Evolutionary conservation across 2,797 vertebrate genomes (phyloP).

Genomic region (Poecilia picta): DNA sequence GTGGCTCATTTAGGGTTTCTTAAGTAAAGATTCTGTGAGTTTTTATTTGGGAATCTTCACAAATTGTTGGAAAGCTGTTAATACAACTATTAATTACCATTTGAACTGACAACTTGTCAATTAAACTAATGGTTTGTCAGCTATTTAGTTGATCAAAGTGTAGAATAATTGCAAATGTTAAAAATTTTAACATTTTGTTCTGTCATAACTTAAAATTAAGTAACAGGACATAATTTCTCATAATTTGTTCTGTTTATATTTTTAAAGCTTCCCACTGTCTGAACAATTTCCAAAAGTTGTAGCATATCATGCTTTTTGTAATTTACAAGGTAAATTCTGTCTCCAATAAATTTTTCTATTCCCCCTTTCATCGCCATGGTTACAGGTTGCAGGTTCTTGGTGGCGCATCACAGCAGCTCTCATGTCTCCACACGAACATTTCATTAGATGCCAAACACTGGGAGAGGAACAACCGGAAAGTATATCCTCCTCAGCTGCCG

Average conservation of each 20-base stretch:
- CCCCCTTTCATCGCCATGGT: background rate
- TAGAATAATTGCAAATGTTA: background rate
- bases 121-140: background rate
- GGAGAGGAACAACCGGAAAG: conserved; percentile 87
- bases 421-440: conserved; percentile 84
- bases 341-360: background rate
- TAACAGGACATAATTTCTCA: too few species aligned
- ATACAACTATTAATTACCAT: background rate
- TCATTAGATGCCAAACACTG: conserved; percentile 79
- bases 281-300: background rate
- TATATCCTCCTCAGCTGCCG: conserved; percentile 89
- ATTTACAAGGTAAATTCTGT: background rate
- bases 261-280: background rate
- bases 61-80: background rate
- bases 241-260: background rate
- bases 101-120: background rate
- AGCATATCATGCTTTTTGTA: background rate
- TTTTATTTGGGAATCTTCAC: background rate
- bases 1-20: background rate
- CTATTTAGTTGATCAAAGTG: background rate
- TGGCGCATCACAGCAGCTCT: conserved; percentile 60
- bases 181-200: background rate
- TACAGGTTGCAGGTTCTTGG: conserved; percentile 53
- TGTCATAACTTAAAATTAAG: background rate
- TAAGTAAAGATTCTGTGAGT: background rate